Percentiles rank a stretch among this genome's conserved stretches.
Evolutionary conservation across 2,797 vertebrate species (phyloP).

Genomic region (Trachops cirrhosus): DNA sequence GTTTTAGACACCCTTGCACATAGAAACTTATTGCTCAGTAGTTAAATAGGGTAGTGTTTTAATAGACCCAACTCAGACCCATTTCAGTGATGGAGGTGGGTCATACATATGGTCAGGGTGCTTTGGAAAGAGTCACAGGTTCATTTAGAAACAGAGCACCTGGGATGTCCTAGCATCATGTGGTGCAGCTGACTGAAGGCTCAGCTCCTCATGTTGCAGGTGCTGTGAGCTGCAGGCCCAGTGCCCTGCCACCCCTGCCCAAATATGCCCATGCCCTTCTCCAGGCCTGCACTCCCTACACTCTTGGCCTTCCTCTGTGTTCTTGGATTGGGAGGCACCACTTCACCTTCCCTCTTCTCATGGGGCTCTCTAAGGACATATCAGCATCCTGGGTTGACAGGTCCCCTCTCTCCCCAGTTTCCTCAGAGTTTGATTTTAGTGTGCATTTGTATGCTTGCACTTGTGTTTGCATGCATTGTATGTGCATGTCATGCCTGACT

Average conservation of each 20-base stretch:
- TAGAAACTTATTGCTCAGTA: neutral
- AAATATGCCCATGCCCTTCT: rapidly evolving
- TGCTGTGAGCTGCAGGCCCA: neutral
- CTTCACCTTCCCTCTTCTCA: neutral
- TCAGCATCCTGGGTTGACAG: neutral
- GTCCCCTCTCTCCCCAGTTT: neutral
- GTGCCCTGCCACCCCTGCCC: neutral
- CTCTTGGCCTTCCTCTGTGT: neutral
- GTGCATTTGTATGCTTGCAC: neutral
- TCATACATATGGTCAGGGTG: rapidly evolving
- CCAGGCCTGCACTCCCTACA: neutral
- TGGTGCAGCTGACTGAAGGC: neutral
- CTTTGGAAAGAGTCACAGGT: neutral
- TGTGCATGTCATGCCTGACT: neutral
- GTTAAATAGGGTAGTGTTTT: neutral
- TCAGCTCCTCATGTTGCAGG: neutral
- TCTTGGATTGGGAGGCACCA: neutral
- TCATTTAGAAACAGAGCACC: neutral
- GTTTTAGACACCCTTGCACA: neutral
- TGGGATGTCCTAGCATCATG: neutral
- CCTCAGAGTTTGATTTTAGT: neutral
- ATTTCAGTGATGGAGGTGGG: neutral
- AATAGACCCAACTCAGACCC: neutral
- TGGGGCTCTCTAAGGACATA: neutral
- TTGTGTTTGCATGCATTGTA: neutral